Evolutionary conservation across 2,797 vertebrate species (phyloP).

Genomic region (Neopelma chrysocephalum): DNA sequence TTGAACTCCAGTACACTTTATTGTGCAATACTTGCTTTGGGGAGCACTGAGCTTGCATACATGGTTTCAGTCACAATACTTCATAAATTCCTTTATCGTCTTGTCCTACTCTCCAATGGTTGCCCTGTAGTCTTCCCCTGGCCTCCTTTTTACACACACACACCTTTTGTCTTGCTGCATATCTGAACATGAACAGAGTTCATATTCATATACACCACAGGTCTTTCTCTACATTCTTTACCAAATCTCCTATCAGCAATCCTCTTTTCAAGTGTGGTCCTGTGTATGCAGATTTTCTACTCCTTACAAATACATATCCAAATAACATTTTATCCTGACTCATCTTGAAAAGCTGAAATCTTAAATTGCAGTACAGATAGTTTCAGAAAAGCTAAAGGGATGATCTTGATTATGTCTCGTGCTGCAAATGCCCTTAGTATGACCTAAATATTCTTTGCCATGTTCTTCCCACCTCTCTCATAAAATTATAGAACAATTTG

Average conservation of each 20-base stretch:
- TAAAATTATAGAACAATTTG: background rate
- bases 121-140: background rate
- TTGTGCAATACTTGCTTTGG: background rate
- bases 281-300: background rate
- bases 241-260: background rate
- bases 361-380: background rate
- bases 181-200: background rate
- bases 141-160: background rate
- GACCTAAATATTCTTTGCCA: background rate
- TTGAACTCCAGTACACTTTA: constrained; percentile 16
- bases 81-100: background rate
- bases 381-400: background rate
- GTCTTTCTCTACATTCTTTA: background rate
- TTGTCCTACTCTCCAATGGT: background rate
- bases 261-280: background rate
- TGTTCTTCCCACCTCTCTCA: background rate
- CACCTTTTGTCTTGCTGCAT: background rate
- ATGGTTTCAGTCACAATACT: background rate
- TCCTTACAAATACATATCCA: background rate
- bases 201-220: background rate
- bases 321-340: background rate
- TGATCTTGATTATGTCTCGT: background rate
- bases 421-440: background rate
- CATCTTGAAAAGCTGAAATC: background rate
- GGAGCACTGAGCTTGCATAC: background rate